Conservation (phyloP, 1,140 invertebrate species). For the Paraescarpia echinospica region DNA sequence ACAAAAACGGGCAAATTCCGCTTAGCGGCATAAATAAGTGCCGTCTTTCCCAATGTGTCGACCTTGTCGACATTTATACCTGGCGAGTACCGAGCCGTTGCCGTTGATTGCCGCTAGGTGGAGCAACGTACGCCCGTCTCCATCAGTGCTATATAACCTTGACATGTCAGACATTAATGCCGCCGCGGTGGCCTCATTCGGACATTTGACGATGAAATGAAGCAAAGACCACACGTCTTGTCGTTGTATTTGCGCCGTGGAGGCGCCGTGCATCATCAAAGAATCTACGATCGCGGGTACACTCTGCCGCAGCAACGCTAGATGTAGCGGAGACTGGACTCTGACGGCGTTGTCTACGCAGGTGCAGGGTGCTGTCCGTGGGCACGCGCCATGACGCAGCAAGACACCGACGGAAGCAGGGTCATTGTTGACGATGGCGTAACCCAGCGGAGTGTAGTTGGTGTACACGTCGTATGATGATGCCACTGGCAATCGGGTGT, state of each 20-base stretch:
- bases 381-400: not conserved
- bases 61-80: not conserved
- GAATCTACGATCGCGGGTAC: not conserved
- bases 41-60: not conserved
- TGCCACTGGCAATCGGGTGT: not conserved
- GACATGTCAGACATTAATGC: not conserved
- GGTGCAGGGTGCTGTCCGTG: not conserved
- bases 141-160: not conserved
- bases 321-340: not conserved
- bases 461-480: not conserved
- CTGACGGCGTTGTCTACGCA: not conserved
- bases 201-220: constrained; percentile 1
- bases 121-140: not conserved
- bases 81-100: not conserved
- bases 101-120: not conserved
- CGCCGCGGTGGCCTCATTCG: not conserved
- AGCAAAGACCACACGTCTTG: not conserved
- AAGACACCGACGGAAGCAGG: not conserved
- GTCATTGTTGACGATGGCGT: not conserved
- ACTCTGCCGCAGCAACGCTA: not conserved
- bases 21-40: not conserved
- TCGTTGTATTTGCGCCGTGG: not conserved
- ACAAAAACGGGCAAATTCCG: not conserved
- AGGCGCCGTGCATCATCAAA: not conserved
- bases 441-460: not conserved